phyloP scores from a whole-genome alignment of 2,888 invertebrate species.

The Acrobasis suavella region DNA sequence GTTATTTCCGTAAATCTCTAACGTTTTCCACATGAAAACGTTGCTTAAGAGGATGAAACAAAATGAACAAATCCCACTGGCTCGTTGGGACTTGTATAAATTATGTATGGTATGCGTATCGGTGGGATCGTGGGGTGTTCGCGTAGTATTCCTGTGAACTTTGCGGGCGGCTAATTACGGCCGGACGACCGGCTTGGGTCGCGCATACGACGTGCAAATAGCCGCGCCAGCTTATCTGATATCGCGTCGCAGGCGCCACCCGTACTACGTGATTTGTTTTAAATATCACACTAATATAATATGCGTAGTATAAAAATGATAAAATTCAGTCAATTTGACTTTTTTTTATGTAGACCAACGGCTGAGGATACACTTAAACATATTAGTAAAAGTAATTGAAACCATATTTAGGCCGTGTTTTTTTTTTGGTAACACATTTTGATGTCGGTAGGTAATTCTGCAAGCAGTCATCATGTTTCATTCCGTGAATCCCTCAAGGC shows the following conservation, averaged over 20 bases:
- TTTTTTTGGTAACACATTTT: too few relatives aligned
- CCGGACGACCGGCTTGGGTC: slow-evolving; percentile 44
- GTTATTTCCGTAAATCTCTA: slow-evolving; percentile 29
- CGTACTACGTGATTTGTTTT: slow-evolving; percentile 33
- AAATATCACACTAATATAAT: slow-evolving; percentile 30
- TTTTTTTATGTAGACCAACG: too few relatives aligned
- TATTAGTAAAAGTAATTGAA: too few relatives aligned
- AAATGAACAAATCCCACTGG: slow-evolving; percentile 42
- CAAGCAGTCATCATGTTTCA: slow-evolving; percentile 13
- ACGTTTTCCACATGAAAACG: slow-evolving; percentile 31
- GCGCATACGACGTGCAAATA: slow-evolving; percentile 63
- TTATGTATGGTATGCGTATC: slow-evolving; percentile 45
- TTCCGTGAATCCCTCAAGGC: slow-evolving; percentile 28
- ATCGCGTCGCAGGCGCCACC: slow-evolving; percentile 40
- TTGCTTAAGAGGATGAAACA: slow-evolving; percentile 37
- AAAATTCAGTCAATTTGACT: too few relatives aligned
- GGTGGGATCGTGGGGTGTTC: slow-evolving; percentile 47
- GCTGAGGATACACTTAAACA: too few relatives aligned
- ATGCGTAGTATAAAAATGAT: too few relatives aligned
- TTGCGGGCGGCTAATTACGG: slow-evolving; percentile 71
- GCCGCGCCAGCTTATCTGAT: slow-evolving; percentile 57
- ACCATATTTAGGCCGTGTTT: too few relatives aligned
- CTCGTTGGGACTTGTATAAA: slow-evolving; percentile 45
- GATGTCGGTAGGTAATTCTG: too few relatives aligned
- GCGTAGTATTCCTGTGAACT: slow-evolving; percentile 62